These are phyloP conservation scores for Sprattus sprattus DNA, from an alignment of 2,113 vertebrate genomes.

Conservation along the genomic window DNA sequence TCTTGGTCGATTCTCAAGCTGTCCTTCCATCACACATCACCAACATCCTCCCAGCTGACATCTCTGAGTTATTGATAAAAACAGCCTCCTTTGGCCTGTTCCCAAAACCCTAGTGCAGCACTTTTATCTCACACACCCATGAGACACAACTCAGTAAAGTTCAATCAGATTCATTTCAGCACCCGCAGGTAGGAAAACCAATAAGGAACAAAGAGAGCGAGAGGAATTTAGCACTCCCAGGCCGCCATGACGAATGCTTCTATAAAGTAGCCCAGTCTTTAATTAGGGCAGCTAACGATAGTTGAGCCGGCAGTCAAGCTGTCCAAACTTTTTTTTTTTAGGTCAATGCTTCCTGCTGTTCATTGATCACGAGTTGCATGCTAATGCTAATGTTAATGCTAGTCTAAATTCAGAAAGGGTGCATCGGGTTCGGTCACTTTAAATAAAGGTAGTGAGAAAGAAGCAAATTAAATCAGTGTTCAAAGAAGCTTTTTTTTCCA, in stretches of 20 bases:
- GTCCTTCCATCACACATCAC: background rate
- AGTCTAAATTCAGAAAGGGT: background rate
- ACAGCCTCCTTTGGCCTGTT: background rate
- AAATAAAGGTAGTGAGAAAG: background rate
- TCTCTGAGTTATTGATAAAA: background rate
- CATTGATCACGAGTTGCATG: slow-evolving; percentile 60
- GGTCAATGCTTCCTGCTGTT: slow-evolving; percentile 61
- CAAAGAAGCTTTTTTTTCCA: background rate
- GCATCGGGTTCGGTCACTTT: background rate
- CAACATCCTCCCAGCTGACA: background rate
- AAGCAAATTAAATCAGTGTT: background rate
- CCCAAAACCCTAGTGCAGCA: background rate
- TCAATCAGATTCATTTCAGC: background rate
- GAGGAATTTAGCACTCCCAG: slow-evolving; percentile 39
- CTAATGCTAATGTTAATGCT: background rate
- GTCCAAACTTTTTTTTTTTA: slow-evolving; percentile 55
- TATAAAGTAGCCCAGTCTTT: slow-evolving; percentile 45
- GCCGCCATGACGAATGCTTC: slow-evolving; percentile 42
- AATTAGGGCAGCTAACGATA: slow-evolving; percentile 68
- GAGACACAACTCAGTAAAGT: background rate
- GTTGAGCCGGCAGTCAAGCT: slow-evolving; percentile 41
- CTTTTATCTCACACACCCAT: background rate
- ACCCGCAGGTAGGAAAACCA: slow-evolving; percentile 14
- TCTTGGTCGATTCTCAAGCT: background rate
- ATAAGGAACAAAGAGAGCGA: background rate